A percentile compares a stretch with the other conserved stretches of the same genome.
phyloP scores from a whole-genome alignment of 2,113 vertebrate genomes.

The Proterorhinus semilunaris region DNA sequence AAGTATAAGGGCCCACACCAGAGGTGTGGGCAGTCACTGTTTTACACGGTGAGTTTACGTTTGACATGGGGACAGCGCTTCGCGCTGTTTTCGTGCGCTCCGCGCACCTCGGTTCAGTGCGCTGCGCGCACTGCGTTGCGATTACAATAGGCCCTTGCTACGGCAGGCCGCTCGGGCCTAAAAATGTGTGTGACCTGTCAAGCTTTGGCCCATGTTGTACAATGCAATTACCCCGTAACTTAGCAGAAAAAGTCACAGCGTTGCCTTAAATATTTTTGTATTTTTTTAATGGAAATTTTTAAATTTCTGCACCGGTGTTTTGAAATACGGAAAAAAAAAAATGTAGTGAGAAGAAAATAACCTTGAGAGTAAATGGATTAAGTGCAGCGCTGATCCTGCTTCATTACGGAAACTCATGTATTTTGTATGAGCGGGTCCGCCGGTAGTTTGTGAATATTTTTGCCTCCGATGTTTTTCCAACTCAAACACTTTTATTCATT shows the following conservation, averaged over 20 bases:
- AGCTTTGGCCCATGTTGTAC: too few species aligned
- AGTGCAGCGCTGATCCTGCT: not conserved
- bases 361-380: constrained; percentile 3
- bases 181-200: too few species aligned
- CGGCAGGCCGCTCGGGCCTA: too few species aligned
- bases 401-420: not conserved
- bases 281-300: constrained; percentile 3
- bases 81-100: too few species aligned
- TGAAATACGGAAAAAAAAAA: not conserved
- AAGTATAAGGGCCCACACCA: too few species aligned
- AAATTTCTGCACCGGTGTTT: not conserved
- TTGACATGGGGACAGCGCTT: too few species aligned
- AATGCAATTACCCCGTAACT: not conserved
- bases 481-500: not conserved
- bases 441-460: not conserved
- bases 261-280: not conserved
- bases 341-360: not conserved
- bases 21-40: too few species aligned
- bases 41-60: too few species aligned
- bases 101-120: too few species aligned
- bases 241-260: not conserved
- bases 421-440: not conserved
- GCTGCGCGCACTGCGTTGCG: too few species aligned
- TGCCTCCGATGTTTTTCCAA: not conserved
- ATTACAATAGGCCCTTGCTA: too few species aligned